Evolutionary conservation across 1,140 invertebrate species (phyloP).

Genomic region (Tribolium castaneum): DNA sequence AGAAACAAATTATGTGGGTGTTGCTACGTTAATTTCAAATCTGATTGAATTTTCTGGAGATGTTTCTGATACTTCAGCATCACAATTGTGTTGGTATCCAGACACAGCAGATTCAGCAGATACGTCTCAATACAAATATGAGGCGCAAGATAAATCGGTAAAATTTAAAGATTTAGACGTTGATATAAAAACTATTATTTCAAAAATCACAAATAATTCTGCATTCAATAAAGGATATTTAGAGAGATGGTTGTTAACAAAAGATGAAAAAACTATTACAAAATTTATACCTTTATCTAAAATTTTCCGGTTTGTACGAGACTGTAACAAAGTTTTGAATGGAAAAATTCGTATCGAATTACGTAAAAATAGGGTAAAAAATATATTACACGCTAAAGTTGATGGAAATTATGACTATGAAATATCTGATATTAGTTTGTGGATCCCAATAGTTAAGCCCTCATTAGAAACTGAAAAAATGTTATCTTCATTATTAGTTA

Average conservation of each 20-base stretch:
- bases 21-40: conserved; percentile 44
- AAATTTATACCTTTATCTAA: conserved; percentile 17
- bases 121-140: conserved; percentile 36
- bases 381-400: conserved; percentile 33
- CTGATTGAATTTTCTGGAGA: conserved; percentile 44
- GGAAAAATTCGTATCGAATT: conserved; percentile 36
- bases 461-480: conserved; percentile 37
- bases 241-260: conserved; percentile 15
- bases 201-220: conserved; percentile 20
- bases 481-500: conserved; percentile 13
- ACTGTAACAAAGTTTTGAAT: conserved; percentile 32
- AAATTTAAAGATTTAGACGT: conserved; percentile 37
- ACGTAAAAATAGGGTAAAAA: conserved; percentile 36
- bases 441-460: conserved; percentile 23
- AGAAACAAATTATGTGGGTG: conserved; percentile 44
- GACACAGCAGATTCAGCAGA: conserved; percentile 42
- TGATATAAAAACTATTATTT: conserved; percentile 31
- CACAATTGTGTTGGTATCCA: conserved; percentile 40
- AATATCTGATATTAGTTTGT: conserved; percentile 35
- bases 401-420: conserved; percentile 32
- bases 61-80: conserved; percentile 41
- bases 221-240: conserved; percentile 19
- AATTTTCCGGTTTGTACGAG: conserved; percentile 15
- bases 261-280: conserved; percentile 16
- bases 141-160: conserved; percentile 27